Evolutionary conservation across 2,888 invertebrate species (phyloP).

Genomic region (Nematopogon swammerdamellus): DNA sequence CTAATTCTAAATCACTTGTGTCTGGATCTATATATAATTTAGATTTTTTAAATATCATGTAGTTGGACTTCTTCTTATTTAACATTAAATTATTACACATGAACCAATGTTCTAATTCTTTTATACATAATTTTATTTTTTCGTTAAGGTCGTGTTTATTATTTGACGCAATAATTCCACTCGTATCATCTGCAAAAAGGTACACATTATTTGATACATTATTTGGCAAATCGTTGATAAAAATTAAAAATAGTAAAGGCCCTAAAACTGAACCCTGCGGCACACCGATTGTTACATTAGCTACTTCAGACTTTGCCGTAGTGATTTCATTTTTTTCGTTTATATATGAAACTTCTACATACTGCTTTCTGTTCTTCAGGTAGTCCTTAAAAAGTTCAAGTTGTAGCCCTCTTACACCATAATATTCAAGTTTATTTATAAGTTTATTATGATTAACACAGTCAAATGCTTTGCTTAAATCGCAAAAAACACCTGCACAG

Average conservation of each 20-base stretch:
- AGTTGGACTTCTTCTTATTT: not conserved
- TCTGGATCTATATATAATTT: not conserved
- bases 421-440: not conserved
- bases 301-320: not conserved
- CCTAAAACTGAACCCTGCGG: not conserved
- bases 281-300: too few relatives aligned
- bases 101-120: not conserved
- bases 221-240: not conserved
- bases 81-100: not conserved
- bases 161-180: not conserved
- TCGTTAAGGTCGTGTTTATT: not conserved
- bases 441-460: not conserved
- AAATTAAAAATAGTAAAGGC: not conserved
- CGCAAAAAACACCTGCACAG: too few relatives aligned
- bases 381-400: not conserved
- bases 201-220: not conserved
- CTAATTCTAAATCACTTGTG: not conserved
- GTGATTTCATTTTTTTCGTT: not conserved
- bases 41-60: not conserved
- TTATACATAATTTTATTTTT: not conserved
- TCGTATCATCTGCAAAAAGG: slow-evolving; percentile 1
- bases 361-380: not conserved
- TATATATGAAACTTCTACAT: not conserved
- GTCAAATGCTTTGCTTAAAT: not conserved
- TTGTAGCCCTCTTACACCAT: not conserved